phyloP scores from a whole-genome alignment of 2,113 vertebrate species.

The Carassius carassius region DNA sequence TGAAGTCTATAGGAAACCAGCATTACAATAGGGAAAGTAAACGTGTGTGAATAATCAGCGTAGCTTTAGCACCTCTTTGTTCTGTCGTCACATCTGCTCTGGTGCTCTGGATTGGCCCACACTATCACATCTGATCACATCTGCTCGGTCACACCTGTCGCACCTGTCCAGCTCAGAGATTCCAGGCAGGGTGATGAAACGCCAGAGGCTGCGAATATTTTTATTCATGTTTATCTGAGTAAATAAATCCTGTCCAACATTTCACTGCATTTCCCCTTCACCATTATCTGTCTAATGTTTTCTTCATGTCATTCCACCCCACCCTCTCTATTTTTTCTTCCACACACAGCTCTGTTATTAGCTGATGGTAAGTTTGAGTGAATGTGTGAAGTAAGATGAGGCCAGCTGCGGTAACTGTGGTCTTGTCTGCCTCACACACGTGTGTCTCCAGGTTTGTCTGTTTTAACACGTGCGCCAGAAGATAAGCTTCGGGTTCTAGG shows the following conservation, averaged over 20 bases:
- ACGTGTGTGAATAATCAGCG: background rate
- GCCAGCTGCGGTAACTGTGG: constrained; percentile 1
- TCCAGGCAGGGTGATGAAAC: constrained; percentile 19
- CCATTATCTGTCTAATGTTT: constrained; percentile 41
- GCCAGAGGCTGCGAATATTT: constrained; percentile 22
- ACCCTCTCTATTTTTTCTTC: background rate
- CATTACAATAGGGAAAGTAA: background rate
- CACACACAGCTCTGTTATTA: constrained; percentile 52
- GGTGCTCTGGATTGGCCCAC: background rate
- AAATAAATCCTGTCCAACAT: constrained; percentile 13
- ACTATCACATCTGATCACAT: constrained; percentile 42
- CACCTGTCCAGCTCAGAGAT: constrained; percentile 28
- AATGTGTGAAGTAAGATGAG: constrained; percentile 2
- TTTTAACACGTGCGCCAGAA: constrained; percentile 13
- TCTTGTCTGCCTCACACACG: constrained; percentile 1
- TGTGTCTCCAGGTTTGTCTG: constrained; percentile 23
- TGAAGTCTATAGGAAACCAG: background rate
- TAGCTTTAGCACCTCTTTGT: constrained; percentile 22
- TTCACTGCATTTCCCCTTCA: constrained; percentile 55
- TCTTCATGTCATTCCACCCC: constrained; percentile 5
- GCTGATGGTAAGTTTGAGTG: constrained; percentile 49
- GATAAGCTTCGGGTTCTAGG: background rate
- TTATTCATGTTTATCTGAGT: constrained; percentile 31
- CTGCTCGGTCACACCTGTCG: constrained; percentile 35
- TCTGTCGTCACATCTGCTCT: background rate